Percentiles rank a stretch among this genome's conserved stretches.
Evolutionary conservation across 2,888 invertebrate genomes (phyloP).

Genomic region (Sepiola atlantica): DNA sequence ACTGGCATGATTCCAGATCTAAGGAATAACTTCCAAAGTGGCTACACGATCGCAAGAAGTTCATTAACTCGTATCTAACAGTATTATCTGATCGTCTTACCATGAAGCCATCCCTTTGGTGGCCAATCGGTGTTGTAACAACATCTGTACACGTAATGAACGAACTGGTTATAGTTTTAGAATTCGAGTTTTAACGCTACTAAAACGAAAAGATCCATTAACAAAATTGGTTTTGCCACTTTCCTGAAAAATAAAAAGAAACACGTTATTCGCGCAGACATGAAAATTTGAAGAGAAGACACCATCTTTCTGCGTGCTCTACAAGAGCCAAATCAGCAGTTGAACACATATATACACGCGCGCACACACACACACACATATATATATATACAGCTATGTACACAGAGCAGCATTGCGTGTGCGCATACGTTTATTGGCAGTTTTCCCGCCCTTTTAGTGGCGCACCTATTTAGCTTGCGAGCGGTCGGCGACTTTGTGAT

Average conservation of each 20-base stretch:
- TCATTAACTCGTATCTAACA: too few species aligned
- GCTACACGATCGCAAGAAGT: too few species aligned
- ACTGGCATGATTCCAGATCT: too few species aligned
- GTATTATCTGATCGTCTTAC: background rate
- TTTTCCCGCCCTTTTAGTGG: background rate
- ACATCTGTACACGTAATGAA: background rate
- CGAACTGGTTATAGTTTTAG: background rate
- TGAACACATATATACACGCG: background rate
- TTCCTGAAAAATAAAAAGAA: background rate
- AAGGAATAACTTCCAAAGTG: too few species aligned
- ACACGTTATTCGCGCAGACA: background rate
- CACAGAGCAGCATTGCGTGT: background rate
- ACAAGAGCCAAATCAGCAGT: background rate
- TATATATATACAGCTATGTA: background rate
- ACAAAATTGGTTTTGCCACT: conserved; percentile 11
- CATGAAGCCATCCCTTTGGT: background rate
- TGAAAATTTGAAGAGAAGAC: background rate
- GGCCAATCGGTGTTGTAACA: background rate
- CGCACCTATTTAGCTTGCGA: background rate
- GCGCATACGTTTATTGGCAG: background rate
- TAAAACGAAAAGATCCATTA: background rate
- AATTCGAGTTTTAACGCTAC: background rate
- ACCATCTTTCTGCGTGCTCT: background rate
- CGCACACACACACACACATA: background rate
- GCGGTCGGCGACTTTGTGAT: background rate